Conservation (phyloP, 2,797 vertebrate genomes). For the Mionectes olivaceus region DNA sequence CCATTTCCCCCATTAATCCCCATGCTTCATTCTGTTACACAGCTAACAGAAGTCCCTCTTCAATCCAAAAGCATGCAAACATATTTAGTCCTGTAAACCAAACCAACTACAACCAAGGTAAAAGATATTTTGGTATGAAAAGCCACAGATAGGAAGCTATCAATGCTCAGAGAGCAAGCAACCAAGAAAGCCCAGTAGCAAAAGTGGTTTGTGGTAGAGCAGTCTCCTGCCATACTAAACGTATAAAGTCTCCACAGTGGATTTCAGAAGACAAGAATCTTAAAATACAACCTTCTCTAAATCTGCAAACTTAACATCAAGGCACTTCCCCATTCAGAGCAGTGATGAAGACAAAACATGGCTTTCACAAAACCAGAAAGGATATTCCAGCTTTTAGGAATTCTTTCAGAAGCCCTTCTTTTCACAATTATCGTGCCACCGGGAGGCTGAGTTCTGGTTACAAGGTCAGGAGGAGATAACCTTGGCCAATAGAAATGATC, state of each 20-base stretch:
- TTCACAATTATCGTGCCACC: neutral
- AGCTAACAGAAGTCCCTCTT: neutral
- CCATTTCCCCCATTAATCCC: neutral
- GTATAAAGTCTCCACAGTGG: neutral
- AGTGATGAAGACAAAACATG: neutral
- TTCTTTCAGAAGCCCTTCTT: neutral
- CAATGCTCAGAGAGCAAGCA: neutral
- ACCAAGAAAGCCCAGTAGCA: neutral
- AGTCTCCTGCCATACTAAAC: neutral
- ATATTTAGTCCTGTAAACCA: neutral
- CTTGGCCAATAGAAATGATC: constrained; percentile 33
- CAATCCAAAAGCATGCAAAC: neutral
- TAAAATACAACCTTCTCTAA: neutral
- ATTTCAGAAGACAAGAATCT: neutral
- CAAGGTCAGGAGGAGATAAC: constrained; percentile 48
- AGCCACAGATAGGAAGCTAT: neutral
- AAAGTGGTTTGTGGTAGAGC: neutral
- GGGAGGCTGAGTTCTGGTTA: neutral
- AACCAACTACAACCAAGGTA: neutral
- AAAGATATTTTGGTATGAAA: neutral
- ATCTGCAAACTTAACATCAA: neutral
- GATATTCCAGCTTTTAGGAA: neutral
- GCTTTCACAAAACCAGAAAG: neutral
- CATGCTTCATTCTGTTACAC: neutral
- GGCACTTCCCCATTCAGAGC: fast-evolving